phyloP scores from a whole-genome alignment of 2,888 invertebrate genomes.

The Pinctada fucata region DNA sequence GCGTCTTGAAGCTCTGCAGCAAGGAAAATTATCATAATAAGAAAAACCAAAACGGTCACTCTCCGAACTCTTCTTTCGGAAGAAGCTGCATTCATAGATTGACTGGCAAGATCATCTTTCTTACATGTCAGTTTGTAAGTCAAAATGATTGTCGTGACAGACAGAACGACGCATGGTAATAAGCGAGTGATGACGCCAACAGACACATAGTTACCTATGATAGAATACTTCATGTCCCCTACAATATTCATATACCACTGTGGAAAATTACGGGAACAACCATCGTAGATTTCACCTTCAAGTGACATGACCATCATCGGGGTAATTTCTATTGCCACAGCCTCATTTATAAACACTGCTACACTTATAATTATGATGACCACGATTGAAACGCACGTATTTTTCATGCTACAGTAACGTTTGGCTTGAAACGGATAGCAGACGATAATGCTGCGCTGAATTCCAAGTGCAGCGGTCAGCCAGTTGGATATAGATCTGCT shows the following conservation, averaged over 20 bases:
- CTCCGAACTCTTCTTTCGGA: constrained; percentile 23
- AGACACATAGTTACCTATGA: constrained; percentile 21
- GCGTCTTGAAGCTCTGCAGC: constrained; percentile 27
- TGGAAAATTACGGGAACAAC: constrained; percentile 25
- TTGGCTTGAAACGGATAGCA: constrained; percentile 29
- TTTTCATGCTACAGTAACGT: constrained; percentile 24
- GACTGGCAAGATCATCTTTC: constrained; percentile 6
- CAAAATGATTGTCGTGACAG: constrained; percentile 21
- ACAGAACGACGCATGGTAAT: constrained; percentile 24
- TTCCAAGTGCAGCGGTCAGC: constrained; percentile 27
- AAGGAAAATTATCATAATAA: constrained; percentile 27
- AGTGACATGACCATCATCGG: constrained; percentile 6
- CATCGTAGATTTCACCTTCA: background rate
- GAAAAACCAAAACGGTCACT: constrained; percentile 20
- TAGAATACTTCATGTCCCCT: constrained; percentile 17
- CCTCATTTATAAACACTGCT: constrained; percentile 17
- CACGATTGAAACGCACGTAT: constrained; percentile 12
- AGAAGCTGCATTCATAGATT: constrained; percentile 10
- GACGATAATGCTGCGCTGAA: constrained; percentile 31
- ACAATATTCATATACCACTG: constrained; percentile 20
- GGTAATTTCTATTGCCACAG: constrained; percentile 28
- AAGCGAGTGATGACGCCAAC: constrained; percentile 24
- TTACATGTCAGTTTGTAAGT: constrained; percentile 19
- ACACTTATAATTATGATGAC: constrained; percentile 13
- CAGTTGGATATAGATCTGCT: constrained; percentile 25